Evolutionary conservation across 1,140 invertebrate species (phyloP).

Genomic region (Drosophila kepulauana): DNA sequence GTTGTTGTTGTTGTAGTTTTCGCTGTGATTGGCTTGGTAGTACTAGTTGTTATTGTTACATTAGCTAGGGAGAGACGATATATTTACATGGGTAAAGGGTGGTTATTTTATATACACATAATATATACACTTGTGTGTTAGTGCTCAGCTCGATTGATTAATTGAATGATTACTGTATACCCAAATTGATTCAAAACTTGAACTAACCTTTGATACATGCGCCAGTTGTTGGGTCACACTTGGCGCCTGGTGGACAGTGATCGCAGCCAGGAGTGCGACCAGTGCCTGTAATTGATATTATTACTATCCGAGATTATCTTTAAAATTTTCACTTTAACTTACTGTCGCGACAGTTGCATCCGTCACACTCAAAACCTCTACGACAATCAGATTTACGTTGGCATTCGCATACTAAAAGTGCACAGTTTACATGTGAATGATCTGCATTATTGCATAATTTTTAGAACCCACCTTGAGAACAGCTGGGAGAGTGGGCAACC

Average conservation of each 20-base stretch:
- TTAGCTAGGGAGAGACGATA: slow-evolving; percentile 79
- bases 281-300: slow-evolving; percentile 49
- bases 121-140: slow-evolving; percentile 74
- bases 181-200: slow-evolving; percentile 19
- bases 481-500: slow-evolving; percentile 91
- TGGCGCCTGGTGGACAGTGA: slow-evolving; percentile 90
- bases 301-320: background rate
- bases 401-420: slow-evolving; percentile 88
- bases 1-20: slow-evolving; percentile 73
- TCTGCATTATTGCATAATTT: background rate
- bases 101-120: slow-evolving; percentile 70
- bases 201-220: slow-evolving; percentile 91
- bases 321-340: slow-evolving; percentile 62
- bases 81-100: slow-evolving; percentile 82
- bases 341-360: slow-evolving; percentile 89
- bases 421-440: background rate
- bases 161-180: slow-evolving; percentile 25
- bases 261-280: slow-evolving; percentile 87
- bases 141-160: slow-evolving; percentile 27
- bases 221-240: slow-evolving; percentile 90
- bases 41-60: slow-evolving; percentile 83
- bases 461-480: slow-evolving; percentile 88
- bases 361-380: slow-evolving; percentile 87
- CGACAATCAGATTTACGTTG: slow-evolving; percentile 88
- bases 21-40: slow-evolving; percentile 74